Evolutionary conservation across 2,888 invertebrate species (phyloP).

Genomic region (Chironomus riparius): DNA sequence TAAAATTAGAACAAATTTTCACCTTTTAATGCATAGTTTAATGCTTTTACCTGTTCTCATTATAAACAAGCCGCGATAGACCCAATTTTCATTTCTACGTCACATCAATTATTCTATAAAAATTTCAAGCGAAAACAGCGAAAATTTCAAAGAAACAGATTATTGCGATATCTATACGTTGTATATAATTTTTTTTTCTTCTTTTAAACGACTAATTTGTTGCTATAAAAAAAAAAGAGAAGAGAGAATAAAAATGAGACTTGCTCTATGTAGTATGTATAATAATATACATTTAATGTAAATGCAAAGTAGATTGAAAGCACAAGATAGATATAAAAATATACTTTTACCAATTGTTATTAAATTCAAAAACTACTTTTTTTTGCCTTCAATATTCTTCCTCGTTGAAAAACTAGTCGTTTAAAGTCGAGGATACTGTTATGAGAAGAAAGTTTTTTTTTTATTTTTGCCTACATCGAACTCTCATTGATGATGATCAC

Average conservation of each 20-base stretch:
- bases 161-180: neutral
- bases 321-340: neutral
- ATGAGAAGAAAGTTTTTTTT: neutral
- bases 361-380: neutral
- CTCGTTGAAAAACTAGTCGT: neutral
- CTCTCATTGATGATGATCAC: neutral
- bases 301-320: neutral
- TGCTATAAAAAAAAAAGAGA: neutral
- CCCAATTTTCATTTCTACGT: too few relatives aligned
- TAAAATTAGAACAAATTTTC: too few relatives aligned
- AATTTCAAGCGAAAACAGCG: neutral
- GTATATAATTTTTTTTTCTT: neutral
- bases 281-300: neutral
- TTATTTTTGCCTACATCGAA: neutral
- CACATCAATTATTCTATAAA: neutral
- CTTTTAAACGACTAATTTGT: neutral
- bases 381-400: neutral
- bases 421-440: too few relatives aligned
- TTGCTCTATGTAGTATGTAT: neutral
- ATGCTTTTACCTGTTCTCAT: too few relatives aligned
- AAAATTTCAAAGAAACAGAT: neutral
- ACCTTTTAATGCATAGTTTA: too few relatives aligned
- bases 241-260: neutral
- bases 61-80: too few relatives aligned
- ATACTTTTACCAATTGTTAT: conserved; percentile 8